These are phyloP conservation scores for Sciurus carolinensis DNA, from an alignment of 2,797 vertebrate species.

Conservation along the genomic window DNA sequence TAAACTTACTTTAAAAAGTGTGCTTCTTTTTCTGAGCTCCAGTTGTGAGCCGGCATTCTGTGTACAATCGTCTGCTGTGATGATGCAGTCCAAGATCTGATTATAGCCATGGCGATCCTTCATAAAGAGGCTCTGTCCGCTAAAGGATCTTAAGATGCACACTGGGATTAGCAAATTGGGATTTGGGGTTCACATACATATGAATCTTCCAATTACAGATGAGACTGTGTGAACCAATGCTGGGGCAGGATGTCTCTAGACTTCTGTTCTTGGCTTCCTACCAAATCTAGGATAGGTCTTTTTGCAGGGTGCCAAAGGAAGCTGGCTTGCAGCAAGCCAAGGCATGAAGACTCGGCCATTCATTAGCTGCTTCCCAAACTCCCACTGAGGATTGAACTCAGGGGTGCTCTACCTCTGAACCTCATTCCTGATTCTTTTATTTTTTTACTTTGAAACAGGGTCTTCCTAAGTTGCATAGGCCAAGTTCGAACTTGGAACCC, in stretches of 20 bases:
- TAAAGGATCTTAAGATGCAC: background rate
- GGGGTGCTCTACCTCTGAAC: too few species aligned
- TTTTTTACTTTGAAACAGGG: too few species aligned
- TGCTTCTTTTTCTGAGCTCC: slow-evolving; percentile 1
- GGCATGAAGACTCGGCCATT: background rate
- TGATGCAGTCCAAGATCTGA: background rate
- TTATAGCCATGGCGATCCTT: background rate
- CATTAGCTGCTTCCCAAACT: background rate
- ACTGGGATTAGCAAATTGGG: background rate
- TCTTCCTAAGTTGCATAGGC: too few species aligned
- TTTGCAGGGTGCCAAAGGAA: slow-evolving; percentile 14
- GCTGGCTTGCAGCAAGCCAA: background rate
- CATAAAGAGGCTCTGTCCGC: background rate
- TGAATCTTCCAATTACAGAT: background rate
- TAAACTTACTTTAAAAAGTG: background rate
- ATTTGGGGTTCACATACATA: background rate
- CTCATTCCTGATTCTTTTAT: too few species aligned
- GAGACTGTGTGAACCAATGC: background rate
- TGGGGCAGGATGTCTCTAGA: background rate
- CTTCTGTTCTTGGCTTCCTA: background rate
- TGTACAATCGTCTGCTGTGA: background rate
- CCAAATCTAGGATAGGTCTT: background rate
- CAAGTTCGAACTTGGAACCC: too few species aligned
- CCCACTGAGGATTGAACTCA: too few species aligned
- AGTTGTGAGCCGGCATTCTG: background rate